Conservation (phyloP, 2,888 invertebrate genomes). For the Teinopalpus imperialis region DNA sequence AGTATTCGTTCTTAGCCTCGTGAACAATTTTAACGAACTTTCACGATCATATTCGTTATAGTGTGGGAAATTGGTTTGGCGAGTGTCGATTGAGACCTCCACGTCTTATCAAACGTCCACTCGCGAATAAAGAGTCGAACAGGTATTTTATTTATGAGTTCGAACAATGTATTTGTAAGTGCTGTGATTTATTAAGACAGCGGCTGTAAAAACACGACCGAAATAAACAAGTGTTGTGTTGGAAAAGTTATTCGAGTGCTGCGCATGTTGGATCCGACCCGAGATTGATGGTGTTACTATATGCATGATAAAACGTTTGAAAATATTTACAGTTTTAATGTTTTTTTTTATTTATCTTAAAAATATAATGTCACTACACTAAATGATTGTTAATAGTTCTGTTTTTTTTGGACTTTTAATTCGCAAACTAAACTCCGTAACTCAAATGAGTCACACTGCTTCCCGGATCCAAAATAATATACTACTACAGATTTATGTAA, state of each 20-base stretch:
- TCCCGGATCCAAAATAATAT: too few relatives aligned
- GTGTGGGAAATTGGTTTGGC: too few relatives aligned
- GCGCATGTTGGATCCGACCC: constrained; percentile 12
- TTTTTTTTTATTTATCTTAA: constrained; percentile 4
- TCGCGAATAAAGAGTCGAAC: constrained; percentile 55
- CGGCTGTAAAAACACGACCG: constrained; percentile 48
- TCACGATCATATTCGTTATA: too few relatives aligned
- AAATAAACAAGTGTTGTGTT: constrained; percentile 31
- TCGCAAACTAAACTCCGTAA: too few relatives aligned
- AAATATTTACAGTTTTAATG: constrained; percentile 1
- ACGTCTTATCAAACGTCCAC: constrained; percentile 38
- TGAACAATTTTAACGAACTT: too few relatives aligned
- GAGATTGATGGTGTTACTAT: constrained; percentile 19
- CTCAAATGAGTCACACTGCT: too few relatives aligned
- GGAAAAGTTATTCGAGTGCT: constrained; percentile 22
- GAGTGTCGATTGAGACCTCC: constrained; percentile 35
- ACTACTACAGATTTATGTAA: too few relatives aligned
- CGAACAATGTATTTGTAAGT: constrained; percentile 59
- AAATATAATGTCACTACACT: not conserved
- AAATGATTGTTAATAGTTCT: not conserved
- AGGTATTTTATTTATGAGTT: constrained; percentile 56
- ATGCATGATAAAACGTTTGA: constrained; percentile 15
- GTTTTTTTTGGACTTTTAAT: too few relatives aligned
- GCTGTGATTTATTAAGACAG: constrained; percentile 64
- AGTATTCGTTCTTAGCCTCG: too few relatives aligned